Percentiles rank a stretch among this genome's conserved stretches.
Evolutionary conservation across 2,888 invertebrate species (phyloP).

Genomic region (Drosophila fungiperda): DNA sequence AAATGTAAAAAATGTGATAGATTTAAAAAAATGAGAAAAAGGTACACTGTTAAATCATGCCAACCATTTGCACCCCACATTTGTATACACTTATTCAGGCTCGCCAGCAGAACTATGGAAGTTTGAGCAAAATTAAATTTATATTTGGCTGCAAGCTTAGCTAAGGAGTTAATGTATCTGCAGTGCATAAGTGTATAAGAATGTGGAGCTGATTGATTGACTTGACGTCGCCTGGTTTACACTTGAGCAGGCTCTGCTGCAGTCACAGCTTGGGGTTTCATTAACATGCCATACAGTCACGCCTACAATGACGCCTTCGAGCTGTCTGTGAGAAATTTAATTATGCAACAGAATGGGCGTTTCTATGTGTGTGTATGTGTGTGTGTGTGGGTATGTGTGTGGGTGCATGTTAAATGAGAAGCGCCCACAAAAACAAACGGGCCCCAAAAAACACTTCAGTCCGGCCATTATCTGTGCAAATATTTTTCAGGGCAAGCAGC

Average conservation of each 20-base stretch:
- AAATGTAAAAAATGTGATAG: slow-evolving; percentile 26
- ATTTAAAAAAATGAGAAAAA: slow-evolving; percentile 30
- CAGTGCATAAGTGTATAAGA: slow-evolving; percentile 12
- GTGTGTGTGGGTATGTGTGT: slow-evolving; percentile 7
- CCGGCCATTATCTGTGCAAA: slow-evolving; percentile 67
- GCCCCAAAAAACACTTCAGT: slow-evolving; percentile 49
- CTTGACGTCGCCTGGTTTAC: slow-evolving; percentile 29
- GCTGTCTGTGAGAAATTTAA: slow-evolving; percentile 59
- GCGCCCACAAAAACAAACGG: slow-evolving; percentile 45
- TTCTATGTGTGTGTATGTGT: neutral
- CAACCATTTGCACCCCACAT: neutral
- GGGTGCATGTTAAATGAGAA: slow-evolving; percentile 30
- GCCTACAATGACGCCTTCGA: slow-evolving; percentile 35
- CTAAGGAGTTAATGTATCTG: slow-evolving; percentile 8
- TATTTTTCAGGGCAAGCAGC: slow-evolving; percentile 45
- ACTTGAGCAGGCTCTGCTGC: slow-evolving; percentile 17
- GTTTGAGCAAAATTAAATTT: neutral
- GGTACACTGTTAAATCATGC: slow-evolving; percentile 26
- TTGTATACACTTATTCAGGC: neutral
- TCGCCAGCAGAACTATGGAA: neutral
- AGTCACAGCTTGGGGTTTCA: slow-evolving; percentile 37
- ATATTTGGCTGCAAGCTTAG: slow-evolving; percentile 6
- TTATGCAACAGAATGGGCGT: slow-evolving; percentile 58
- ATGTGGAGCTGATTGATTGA: slow-evolving; percentile 45
- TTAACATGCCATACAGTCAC: slow-evolving; percentile 51